Conservation (phyloP, 2,888 invertebrate genomes). For the Acheta domesticus region DNA sequence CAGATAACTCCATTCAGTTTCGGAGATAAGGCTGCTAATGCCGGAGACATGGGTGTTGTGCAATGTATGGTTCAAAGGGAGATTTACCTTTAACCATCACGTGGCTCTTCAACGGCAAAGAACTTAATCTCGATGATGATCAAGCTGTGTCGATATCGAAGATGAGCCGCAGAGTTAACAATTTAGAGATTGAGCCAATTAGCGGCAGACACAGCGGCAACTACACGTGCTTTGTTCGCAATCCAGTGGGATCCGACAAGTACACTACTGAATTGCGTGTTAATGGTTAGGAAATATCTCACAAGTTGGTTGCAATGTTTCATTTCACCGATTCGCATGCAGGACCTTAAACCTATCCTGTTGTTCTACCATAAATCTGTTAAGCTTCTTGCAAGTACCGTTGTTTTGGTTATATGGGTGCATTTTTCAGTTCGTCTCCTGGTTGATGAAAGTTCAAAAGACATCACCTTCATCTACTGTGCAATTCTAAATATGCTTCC, state of each 20-base stretch:
- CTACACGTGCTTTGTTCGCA: constrained; percentile 55
- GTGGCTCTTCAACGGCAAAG: constrained; percentile 41
- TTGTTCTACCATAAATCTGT: too few relatives aligned
- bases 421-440: too few relatives aligned
- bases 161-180: constrained; percentile 48
- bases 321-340: too few relatives aligned
- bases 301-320: too few relatives aligned
- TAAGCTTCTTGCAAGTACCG: too few relatives aligned
- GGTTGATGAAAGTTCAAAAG: too few relatives aligned
- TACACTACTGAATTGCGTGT: constrained; percentile 69
- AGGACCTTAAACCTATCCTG: too few relatives aligned
- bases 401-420: too few relatives aligned
- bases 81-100: constrained; percentile 41
- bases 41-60: constrained; percentile 43
- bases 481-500: too few relatives aligned
- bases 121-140: constrained; percentile 38
- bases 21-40: constrained; percentile 56
- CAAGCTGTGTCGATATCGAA: constrained; percentile 45
- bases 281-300: constrained; percentile 55
- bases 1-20: constrained; percentile 59
- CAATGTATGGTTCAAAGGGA: constrained; percentile 44
- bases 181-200: constrained; percentile 48
- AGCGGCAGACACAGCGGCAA: constrained; percentile 43
- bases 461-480: too few relatives aligned
- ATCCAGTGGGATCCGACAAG: constrained; percentile 66